Evolutionary conservation across 2,888 invertebrate species (phyloP), one percentile per base, ranked within the genome.

Genomic region (Abscondita cerata): DNA sequence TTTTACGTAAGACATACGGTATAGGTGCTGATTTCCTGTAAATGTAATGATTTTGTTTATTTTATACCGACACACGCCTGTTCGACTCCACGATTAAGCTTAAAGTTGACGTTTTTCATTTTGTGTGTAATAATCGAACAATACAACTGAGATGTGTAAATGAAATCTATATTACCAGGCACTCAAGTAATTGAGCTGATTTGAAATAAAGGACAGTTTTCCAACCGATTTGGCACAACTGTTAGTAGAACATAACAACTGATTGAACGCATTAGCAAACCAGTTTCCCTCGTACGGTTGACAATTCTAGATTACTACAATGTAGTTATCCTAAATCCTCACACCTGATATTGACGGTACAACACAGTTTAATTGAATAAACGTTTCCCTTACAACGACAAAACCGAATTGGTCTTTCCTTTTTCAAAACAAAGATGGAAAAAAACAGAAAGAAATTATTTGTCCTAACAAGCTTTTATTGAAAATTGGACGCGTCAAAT

Each of bases 251-350:
- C 51, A 51, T 44, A 31, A 36, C 33, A 50, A 52, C 47, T 52
- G 40, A 58, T 52, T 58, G 58, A 40, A 40, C 57, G 12, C 57
- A 51, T 57, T 57, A 57, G 50, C 50, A 51, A 51, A 57, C 41
- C 41, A 20, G 33, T 41, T 12, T 48, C 16, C 38, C 19, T 48
- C 48, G 56, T 56, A 25, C 57, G 51, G 51, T 57, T 57, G 57
- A 57, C 57, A 50, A 57, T 57, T 57, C 25, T n/a, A 16, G 36
- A 34, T 57, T 34, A 51, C 50, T 51, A 57, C 25, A 57, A 50
- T 41, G 20, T 50, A 50, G 41, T 57, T 57, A 48, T 25, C 11
- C 31, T 25, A 33, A 46, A 46, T 33, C 40, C 31, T 54, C 47
- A 12, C 13, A 20, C 55, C 34, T 55, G 55, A 6, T 33, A 36